These are phyloP conservation scores for Calcarius ornatus DNA, from an alignment of 2,113 vertebrate genomes.

Conservation along the genomic window DNA sequence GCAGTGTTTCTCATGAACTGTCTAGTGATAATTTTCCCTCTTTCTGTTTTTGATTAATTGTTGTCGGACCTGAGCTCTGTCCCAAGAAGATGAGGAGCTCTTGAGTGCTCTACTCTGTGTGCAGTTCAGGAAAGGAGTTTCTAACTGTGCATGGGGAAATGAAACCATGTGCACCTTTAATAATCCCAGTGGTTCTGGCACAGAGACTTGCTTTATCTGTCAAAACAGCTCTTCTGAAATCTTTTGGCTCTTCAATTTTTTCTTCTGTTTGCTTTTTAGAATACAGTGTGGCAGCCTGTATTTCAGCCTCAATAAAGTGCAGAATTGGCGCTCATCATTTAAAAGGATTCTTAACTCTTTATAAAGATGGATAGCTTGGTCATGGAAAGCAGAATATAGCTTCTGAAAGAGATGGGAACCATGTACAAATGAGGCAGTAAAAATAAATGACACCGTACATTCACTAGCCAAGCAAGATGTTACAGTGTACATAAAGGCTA, in stretches of 20 bases:
- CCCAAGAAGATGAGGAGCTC: not conserved
- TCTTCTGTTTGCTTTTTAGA: conserved; percentile 22
- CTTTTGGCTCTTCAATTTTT: not conserved
- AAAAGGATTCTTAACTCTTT: conserved; percentile 34
- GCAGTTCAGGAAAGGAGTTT: not conserved
- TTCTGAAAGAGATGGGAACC: conserved; percentile 27
- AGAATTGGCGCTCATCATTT: conserved; percentile 19
- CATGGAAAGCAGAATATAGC: not conserved
- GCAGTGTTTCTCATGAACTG: not conserved
- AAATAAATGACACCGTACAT: conserved; percentile 67
- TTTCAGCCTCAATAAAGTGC: not conserved
- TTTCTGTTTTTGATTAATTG: not conserved
- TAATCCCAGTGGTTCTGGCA: not conserved
- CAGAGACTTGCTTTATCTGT: not conserved
- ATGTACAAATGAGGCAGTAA: conserved; percentile 64
- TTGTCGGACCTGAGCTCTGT: not conserved
- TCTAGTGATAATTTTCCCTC: not conserved
- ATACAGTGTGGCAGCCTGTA: not conserved
- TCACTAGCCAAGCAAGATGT: conserved; percentile 63
- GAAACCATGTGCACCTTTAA: not conserved
- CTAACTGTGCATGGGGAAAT: not conserved
- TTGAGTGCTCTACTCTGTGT: not conserved
- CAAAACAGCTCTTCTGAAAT: not conserved
- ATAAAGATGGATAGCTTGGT: conserved; percentile 33
- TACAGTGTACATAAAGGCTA: conserved; percentile 40